These are phyloP conservation scores for Tenthredo livida DNA, from an alignment of 2,888 invertebrate genomes.

Conservation along the genomic window DNA sequence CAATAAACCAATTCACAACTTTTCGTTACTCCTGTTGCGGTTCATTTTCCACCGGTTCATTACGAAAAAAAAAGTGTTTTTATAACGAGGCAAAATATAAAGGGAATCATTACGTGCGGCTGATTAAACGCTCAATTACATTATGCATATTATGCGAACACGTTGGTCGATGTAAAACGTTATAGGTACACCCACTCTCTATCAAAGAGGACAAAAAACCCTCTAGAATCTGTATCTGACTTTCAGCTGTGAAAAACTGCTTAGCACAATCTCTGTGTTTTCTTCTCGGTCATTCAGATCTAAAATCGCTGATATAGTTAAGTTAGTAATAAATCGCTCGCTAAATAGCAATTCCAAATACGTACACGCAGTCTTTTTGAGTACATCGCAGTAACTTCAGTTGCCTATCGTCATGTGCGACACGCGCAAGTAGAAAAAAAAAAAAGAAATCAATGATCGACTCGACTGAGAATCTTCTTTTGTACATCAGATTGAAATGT, in stretches of 20 bases:
- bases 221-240: neutral
- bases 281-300: neutral
- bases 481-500: neutral
- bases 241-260: neutral
- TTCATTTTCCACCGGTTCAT: neutral
- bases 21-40: neutral
- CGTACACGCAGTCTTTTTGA: neutral
- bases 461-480: neutral
- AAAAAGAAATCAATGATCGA: neutral
- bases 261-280: neutral
- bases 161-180: neutral
- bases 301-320: neutral
- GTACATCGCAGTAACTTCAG: neutral
- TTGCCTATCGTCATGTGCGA: neutral
- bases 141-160: neutral
- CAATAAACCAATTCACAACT: neutral
- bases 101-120: neutral
- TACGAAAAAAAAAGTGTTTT: neutral
- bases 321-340: too few relatives aligned
- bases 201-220: neutral
- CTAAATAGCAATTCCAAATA: neutral
- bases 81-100: neutral
- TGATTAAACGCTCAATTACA: neutral
- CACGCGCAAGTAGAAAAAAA: neutral
- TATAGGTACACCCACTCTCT: neutral